A percentile compares a stretch with the other conserved stretches of the same genome.
phyloP scores from a whole-genome alignment of 2,797 vertebrate genomes.

The Lagorchestes hirsutus region DNA sequence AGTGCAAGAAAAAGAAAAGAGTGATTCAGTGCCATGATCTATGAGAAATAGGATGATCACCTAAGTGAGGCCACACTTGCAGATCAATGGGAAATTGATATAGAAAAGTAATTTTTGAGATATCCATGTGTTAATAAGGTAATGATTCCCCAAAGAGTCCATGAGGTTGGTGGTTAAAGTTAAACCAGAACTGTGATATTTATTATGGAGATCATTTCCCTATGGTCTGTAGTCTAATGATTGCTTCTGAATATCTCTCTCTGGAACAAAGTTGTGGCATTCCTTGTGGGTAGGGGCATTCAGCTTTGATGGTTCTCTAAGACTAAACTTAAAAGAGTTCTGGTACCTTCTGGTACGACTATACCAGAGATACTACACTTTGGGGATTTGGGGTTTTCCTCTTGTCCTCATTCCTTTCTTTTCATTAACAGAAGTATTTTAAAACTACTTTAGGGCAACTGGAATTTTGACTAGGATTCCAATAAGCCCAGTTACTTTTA shows the following conservation, averaged over 20 bases:
- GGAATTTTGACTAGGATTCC: neutral
- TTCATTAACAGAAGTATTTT: neutral
- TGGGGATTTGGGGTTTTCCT: neutral
- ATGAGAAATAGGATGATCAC: neutral
- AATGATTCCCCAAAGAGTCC: neutral
- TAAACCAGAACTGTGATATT: neutral
- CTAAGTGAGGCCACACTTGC: neutral
- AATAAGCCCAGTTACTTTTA: neutral
- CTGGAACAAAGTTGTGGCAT: neutral
- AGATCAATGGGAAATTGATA: neutral
- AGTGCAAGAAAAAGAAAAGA: neutral
- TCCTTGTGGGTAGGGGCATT: neutral
- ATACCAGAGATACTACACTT: neutral
- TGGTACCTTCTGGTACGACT: neutral
- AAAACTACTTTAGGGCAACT: neutral
- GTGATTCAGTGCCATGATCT: neutral
- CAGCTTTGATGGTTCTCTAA: neutral
- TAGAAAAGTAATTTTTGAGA: neutral
- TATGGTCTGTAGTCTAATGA: neutral
- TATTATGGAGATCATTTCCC: neutral
- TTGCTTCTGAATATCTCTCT: neutral
- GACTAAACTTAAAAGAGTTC: neutral
- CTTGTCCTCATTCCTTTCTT: neutral
- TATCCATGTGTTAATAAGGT: neutral
- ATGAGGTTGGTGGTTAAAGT: neutral